Evolutionary conservation across 2,113 vertebrate genomes (phyloP), one percentile per base, ranked within the genome.

Genomic region (Brevimyrus niger): DNA sequence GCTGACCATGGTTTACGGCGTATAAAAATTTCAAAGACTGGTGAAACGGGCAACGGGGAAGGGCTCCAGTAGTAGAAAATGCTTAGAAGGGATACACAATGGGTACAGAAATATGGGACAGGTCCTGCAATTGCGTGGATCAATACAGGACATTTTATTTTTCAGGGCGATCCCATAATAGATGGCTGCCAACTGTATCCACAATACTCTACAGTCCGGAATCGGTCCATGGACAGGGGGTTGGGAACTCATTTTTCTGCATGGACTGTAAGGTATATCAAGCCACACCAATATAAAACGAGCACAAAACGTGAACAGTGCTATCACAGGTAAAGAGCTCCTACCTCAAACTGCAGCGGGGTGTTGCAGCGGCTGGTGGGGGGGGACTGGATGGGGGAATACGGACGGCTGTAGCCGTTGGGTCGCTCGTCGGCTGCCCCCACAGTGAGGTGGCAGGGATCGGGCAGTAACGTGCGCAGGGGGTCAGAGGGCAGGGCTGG

Each of bases 341-440:
- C 95, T 96, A 99, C 98, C 96, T 99, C 98, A 91, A 99, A 99
- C 92, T 99, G 98, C 94, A 99, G 96, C 61, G 98, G 98, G 88
- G 98, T 99, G 97, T 99, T 99, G 96, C 98, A 99, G 95, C 97
- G 97, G 94, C 98, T 99, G 94, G 98, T 95, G 91, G 97, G 96
- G 92, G 97, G 96, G 2, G 98, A 98, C 87, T 96, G 95, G 92
- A 98, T 95, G 11, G 98, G 98, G 1, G 98, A 99, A 94, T 97
- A 98, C 90, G 94, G 90, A 61, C 97, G 42, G 91, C 96, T 94
- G 2, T 97, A 97, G 87, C 96, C 96, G 76, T 96, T 97, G 87
- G 95, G 96, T 87, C 92, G 94, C 89, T 97, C 96, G 86, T 97
- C 96, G 35, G 92, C 91, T 89, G 96, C 96, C 58, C 93, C 96